phyloP scores from a whole-genome alignment of 2,888 invertebrate species.

The Drosophila ustulata region DNA sequence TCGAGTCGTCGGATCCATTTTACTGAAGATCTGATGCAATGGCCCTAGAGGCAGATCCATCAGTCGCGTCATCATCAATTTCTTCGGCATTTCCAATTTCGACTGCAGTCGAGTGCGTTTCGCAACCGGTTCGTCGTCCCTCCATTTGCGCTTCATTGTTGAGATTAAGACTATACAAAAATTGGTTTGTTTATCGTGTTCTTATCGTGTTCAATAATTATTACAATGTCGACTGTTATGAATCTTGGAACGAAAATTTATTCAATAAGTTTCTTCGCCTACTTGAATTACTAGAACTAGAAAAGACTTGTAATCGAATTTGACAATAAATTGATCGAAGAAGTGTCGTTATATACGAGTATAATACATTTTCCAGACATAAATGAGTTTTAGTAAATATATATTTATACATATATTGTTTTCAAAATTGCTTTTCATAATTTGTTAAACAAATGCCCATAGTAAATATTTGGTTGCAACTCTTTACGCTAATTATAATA shows the following conservation, averaged over 20 bases:
- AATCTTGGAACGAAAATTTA: slow-evolving; percentile 27
- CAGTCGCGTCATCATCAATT: neutral
- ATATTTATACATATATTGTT: slow-evolving; percentile 3
- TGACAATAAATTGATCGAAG: slow-evolving; percentile 31
- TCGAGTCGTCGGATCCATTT: slow-evolving; percentile 27
- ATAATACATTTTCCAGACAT: slow-evolving; percentile 23
- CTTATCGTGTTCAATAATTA: neutral
- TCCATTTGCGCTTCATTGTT: slow-evolving; percentile 18
- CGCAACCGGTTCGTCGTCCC: no score
- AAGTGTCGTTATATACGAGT: neutral
- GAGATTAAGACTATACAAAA: slow-evolving; percentile 7
- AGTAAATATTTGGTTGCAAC: slow-evolving; percentile 24
- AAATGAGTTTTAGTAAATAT: neutral
- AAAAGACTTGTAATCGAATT: slow-evolving; percentile 5
- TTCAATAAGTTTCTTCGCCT: slow-evolving; percentile 27
- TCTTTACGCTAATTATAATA: slow-evolving; percentile 13
- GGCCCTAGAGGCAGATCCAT: slow-evolving; percentile 40
- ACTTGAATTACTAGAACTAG: neutral
- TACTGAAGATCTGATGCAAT: slow-evolving; percentile 31
- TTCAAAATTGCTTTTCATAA: slow-evolving; percentile 46
- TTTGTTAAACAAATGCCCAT: slow-evolving; percentile 50
- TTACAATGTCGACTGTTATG: slow-evolving; percentile 3
- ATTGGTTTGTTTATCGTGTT: neutral
- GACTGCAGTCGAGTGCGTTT: slow-evolving; percentile 4
- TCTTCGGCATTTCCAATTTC: neutral